Evolutionary conservation across 2,113 vertebrate species (phyloP).

Genomic region (Uria aalge): DNA sequence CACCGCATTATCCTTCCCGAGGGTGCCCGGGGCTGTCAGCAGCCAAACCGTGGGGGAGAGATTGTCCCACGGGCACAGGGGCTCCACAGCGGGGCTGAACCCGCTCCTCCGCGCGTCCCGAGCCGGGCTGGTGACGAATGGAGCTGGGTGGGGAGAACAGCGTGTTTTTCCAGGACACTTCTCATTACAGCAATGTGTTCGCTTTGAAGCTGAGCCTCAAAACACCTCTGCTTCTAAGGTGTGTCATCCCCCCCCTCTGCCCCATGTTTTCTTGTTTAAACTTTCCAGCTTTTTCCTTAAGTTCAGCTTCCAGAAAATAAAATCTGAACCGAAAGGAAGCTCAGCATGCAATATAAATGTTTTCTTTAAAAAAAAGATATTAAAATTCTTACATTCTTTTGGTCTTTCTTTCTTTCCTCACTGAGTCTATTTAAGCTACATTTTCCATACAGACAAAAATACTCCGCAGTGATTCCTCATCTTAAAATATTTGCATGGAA

Average conservation of each 20-base stretch:
- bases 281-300: neutral
- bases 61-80: neutral
- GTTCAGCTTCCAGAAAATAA: neutral
- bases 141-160: neutral
- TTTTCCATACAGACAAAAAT: neutral
- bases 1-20: neutral
- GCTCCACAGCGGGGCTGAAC: neutral
- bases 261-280: neutral
- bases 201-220: slow-evolving; percentile 7
- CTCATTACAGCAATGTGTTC: neutral
- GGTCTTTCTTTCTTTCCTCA: neutral
- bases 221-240: neutral
- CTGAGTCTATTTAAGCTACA: neutral
- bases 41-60: neutral
- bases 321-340: neutral
- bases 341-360: neutral
- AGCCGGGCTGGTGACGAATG: neutral
- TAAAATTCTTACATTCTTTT: neutral
- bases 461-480: neutral
- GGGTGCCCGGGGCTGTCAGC: neutral
- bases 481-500: neutral
- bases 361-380: neutral
- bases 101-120: fast-evolving
- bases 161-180: neutral
- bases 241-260: too few species aligned